Evolutionary conservation across 2,888 invertebrate species (phyloP).

Genomic region (Cheilosia urbana): DNA sequence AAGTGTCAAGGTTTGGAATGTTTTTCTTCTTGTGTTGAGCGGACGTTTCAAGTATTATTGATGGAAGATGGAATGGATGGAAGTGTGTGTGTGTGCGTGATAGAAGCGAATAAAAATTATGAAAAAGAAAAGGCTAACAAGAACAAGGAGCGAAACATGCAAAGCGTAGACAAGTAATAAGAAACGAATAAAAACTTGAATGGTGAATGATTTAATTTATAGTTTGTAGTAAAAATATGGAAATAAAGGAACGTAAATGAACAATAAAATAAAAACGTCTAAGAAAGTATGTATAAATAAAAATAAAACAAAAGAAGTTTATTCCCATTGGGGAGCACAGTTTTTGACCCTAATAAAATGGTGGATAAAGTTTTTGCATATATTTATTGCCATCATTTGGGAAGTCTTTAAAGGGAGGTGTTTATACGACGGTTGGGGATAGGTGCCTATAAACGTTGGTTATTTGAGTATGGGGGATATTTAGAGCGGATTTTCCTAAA

Average conservation of each 20-base stretch:
- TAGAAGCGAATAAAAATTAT: slow-evolving; percentile 72
- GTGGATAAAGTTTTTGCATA: slow-evolving; percentile 53
- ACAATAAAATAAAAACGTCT: slow-evolving; percentile 64
- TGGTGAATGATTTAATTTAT: slow-evolving; percentile 72
- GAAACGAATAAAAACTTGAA: slow-evolving; percentile 66
- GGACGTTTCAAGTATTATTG: slow-evolving; percentile 22
- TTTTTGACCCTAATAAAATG: slow-evolving; percentile 70
- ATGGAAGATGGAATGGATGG: slow-evolving; percentile 38
- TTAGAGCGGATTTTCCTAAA: background rate
- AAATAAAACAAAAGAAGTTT: slow-evolving; percentile 31
- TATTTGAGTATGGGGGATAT: background rate
- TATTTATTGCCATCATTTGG: slow-evolving; percentile 45
- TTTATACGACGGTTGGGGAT: background rate
- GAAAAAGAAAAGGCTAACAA: slow-evolving; percentile 26
- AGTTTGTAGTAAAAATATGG: slow-evolving; percentile 71
- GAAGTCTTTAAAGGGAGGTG: slow-evolving; percentile 1
- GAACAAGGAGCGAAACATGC: slow-evolving; percentile 35
- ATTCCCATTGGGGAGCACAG: slow-evolving; percentile 32
- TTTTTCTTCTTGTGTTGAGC: slow-evolving; percentile 24
- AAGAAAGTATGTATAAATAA: slow-evolving; percentile 44
- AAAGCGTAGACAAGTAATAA: slow-evolving; percentile 56
- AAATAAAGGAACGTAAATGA: slow-evolving; percentile 61
- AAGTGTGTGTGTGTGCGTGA: slow-evolving; percentile 64
- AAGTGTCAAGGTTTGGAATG: slow-evolving; percentile 66
- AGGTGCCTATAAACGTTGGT: background rate